Evolutionary conservation across 2,113 vertebrate species (phyloP).

Genomic region (Megaptera novaeangliae): DNA sequence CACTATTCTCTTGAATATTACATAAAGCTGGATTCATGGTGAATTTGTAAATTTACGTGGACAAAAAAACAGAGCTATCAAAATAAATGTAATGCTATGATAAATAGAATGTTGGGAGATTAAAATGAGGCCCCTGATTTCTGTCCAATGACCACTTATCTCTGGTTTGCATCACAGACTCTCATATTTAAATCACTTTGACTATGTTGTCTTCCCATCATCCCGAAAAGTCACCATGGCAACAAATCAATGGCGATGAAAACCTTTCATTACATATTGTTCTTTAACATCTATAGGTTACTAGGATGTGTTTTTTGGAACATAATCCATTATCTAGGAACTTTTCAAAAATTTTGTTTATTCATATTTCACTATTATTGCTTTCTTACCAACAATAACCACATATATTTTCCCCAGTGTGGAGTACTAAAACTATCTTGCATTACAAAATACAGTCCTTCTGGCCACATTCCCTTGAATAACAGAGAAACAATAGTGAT

Average conservation of each 20-base stretch:
- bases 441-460: neutral
- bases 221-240: neutral
- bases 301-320: neutral
- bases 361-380: neutral
- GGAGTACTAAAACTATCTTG: neutral
- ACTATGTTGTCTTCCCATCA: neutral
- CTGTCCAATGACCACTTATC: neutral
- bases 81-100: neutral
- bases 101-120: neutral
- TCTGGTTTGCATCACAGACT: neutral
- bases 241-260: neutral
- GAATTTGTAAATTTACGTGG: neutral
- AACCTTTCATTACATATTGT: neutral
- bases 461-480: neutral
- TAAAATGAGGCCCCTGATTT: neutral
- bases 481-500: neutral
- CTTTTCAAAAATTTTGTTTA: neutral
- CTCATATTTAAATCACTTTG: neutral
- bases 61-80: neutral
- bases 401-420: neutral
- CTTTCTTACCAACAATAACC: neutral
- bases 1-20: neutral
- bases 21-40: neutral
- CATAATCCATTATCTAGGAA: neutral
- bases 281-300: neutral